Conservation (phyloP, 2,888 invertebrate genomes). For the Hecatera dysodea region DNA sequence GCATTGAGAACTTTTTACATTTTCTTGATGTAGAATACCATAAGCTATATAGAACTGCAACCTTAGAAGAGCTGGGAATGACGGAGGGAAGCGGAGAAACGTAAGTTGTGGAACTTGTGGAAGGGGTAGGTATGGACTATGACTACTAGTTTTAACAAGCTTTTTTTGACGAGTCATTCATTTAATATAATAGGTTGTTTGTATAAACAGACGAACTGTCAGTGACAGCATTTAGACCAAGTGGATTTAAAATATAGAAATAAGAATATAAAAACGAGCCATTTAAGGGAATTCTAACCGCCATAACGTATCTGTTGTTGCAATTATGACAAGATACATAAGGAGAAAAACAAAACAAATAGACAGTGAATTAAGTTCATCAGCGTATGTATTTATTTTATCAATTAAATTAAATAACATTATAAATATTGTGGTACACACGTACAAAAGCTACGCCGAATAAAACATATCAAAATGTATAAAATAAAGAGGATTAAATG, state of each 20-base stretch:
- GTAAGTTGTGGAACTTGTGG: too few species aligned
- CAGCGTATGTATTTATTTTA: constrained; percentile 38
- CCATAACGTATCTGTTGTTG: neutral
- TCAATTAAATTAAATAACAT: constrained; percentile 29
- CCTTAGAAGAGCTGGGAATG: neutral
- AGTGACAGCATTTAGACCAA: too few species aligned
- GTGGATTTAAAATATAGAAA: too few species aligned
- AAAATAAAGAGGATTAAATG: constrained; percentile 13
- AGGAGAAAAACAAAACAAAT: constrained; percentile 28
- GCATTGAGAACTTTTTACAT: neutral
- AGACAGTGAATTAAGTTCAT: constrained; percentile 11
- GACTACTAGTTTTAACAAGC: too few species aligned
- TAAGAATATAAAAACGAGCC: neutral
- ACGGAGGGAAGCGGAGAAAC: too few species aligned
- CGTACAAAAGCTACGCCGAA: constrained; percentile 57
- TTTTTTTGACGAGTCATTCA: too few species aligned
- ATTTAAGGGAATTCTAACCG: neutral
- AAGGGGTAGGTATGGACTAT: too few species aligned
- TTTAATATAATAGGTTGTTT: too few species aligned
- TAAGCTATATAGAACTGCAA: neutral
- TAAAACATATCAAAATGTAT: constrained; percentile 25
- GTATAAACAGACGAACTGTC: too few species aligned
- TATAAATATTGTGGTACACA: constrained; percentile 41
- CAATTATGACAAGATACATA: neutral
- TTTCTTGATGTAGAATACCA: neutral